Conservation (phyloP, 2,888 invertebrate species). For the Julus scandinavius region DNA sequence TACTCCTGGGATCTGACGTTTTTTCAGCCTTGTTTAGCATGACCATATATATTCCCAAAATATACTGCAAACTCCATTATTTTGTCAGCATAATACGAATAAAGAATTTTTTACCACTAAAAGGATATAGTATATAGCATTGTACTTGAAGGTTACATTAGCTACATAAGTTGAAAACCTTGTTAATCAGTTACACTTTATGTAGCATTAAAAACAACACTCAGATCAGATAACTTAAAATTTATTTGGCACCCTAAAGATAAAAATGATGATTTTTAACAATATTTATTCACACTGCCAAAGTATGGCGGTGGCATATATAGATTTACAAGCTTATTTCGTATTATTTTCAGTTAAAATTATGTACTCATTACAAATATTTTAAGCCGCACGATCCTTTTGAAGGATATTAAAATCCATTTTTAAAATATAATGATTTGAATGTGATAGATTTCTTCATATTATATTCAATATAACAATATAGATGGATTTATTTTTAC, state of each 20-base stretch:
- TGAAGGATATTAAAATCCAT: neutral
- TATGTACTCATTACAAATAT: neutral
- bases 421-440: conserved; percentile 10
- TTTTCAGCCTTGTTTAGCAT: neutral
- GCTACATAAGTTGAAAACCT: too few species aligned
- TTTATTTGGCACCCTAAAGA: conserved; percentile 21
- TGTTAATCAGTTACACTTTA: too few species aligned
- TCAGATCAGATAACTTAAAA: neutral
- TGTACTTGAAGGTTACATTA: too few species aligned
- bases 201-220: neutral
- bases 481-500: neutral
- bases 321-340: neutral
- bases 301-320: neutral
- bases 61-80: too few species aligned
- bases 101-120: too few species aligned
- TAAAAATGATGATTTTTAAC: neutral
- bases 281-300: neutral
- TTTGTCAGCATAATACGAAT: too few species aligned
- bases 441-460: neutral
- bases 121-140: too few species aligned
- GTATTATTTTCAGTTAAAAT: neutral
- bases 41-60: neutral
- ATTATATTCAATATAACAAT: conserved; percentile 11
- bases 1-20: neutral
- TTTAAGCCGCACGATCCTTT: neutral